A percentile compares a stretch with the other conserved stretches of the same genome.
Conservation (phyloP, 2,113 vertebrate species). For the Theristicus caerulescens region DNA sequence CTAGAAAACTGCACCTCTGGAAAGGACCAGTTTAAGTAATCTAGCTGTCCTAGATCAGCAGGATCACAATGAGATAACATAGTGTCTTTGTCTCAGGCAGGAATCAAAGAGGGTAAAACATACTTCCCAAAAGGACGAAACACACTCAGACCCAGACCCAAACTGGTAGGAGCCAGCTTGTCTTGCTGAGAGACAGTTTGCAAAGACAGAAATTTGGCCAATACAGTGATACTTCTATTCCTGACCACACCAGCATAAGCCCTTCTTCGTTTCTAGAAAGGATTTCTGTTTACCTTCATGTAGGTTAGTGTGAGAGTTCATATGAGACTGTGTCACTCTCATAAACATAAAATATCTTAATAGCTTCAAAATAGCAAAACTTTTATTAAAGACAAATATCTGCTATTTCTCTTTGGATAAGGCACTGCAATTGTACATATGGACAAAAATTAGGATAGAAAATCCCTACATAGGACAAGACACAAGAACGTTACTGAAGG, state of each 20-base stretch:
- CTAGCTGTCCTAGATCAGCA: background rate
- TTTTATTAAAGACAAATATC: background rate
- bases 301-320: background rate
- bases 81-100: background rate
- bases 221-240: background rate
- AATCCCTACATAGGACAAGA: background rate
- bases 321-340: background rate
- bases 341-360: background rate
- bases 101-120: background rate
- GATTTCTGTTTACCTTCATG: background rate
- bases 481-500: background rate
- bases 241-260: background rate
- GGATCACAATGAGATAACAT: background rate
- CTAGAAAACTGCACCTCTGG: background rate
- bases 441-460: background rate
- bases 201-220: background rate
- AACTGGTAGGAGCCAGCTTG: background rate
- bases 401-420: background rate
- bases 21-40: background rate
- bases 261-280: background rate
- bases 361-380: background rate
- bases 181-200: background rate
- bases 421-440: background rate
- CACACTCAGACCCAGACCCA: background rate
- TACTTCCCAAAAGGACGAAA: background rate